Evolutionary conservation across 2,888 invertebrate genomes (phyloP).

Genomic region (Hypolimnas misippus): DNA sequence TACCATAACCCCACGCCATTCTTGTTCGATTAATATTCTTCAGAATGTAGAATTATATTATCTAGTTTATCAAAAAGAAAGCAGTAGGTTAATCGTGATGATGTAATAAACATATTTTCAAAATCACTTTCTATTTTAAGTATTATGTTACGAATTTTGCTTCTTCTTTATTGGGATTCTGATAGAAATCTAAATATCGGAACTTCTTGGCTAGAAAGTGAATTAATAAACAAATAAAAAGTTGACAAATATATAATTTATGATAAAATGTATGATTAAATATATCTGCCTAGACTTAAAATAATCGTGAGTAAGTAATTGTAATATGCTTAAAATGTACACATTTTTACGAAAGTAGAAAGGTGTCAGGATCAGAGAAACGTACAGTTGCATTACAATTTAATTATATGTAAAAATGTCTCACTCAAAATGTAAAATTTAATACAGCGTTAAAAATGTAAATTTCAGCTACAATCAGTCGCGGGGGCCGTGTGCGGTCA

Average conservation of each 20-base stretch:
- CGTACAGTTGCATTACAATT: no score
- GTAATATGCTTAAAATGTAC: no score
- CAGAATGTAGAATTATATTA: no score
- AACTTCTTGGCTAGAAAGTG: not conserved
- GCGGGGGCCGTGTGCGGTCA: not conserved
- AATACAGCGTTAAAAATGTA: no score
- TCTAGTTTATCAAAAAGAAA: not conserved
- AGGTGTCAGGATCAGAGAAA: no score
- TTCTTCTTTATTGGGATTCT: not conserved
- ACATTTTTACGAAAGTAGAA: no score
- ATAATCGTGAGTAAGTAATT: no score
- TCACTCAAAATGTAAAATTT: no score
- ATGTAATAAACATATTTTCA: not conserved
- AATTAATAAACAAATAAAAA: not conserved
- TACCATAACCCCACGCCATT: not conserved
- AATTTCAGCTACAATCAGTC: no score
- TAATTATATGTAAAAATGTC: no score
- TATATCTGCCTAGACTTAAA: not conserved
- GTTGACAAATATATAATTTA: not conserved
- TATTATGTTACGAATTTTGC: not conserved
- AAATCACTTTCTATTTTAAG: not conserved
- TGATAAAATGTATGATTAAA: not conserved
- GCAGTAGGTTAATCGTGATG: not conserved
- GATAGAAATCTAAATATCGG: not conserved
- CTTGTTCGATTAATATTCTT: no score